Conservation (phyloP, 2,797 vertebrate genomes). For the Notamacropus eugenii region DNA sequence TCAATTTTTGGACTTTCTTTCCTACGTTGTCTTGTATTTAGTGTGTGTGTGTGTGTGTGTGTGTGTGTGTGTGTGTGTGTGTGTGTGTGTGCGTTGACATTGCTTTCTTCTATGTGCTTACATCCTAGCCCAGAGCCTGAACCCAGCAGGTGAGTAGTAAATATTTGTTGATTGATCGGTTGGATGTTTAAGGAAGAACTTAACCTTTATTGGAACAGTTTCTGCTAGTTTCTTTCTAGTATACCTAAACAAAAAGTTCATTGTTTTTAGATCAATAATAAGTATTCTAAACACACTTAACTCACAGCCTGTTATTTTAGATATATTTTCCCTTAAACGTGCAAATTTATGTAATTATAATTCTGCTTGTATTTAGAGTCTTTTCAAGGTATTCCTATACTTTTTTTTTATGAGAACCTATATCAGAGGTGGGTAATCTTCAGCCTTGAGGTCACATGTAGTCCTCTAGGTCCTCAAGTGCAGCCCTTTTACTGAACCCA, state of each 20-base stretch:
- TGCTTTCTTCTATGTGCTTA: not conserved
- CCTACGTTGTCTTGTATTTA: not conserved
- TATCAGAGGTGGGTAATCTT: no score
- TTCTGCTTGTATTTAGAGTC: not conserved
- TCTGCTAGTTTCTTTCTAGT: no score
- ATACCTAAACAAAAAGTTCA: not conserved
- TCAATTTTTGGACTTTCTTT: no score
- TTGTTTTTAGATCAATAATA: not conserved
- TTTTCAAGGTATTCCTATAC: not conserved
- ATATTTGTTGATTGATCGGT: not conserved
- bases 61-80: no score
- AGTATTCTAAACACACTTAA: not conserved
- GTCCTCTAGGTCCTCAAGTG: no score
- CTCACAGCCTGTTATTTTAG: not conserved
- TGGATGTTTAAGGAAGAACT: not conserved
- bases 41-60: no score
- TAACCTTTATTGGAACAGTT: not conserved
- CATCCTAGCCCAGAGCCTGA: no score
- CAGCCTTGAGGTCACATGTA: no score
- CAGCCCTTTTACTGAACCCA: no score
- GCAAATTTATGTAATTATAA: not conserved
- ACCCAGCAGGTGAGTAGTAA: no score
- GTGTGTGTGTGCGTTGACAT: no score
- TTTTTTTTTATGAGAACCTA: not conserved
- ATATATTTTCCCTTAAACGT: not conserved